Percentiles rank a stretch among this genome's conserved stretches.
Conservation (phyloP, 2,113 vertebrate species). For the Fulmarus glacialis region DNA sequence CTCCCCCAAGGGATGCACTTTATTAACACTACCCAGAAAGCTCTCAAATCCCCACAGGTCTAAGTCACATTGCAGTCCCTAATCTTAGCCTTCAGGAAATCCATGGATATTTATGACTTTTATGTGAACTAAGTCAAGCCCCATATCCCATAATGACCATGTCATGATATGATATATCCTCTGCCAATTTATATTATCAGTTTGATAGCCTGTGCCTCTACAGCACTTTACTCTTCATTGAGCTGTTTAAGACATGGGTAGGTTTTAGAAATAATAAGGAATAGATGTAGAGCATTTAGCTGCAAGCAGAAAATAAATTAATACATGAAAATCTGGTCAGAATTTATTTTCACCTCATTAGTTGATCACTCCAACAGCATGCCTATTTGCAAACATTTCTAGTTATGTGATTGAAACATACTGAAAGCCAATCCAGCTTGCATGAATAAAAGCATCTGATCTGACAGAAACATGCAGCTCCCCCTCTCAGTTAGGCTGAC, state of each 20-base stretch:
- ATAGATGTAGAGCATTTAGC: not conserved
- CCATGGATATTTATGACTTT: not conserved
- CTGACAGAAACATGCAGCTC: not conserved
- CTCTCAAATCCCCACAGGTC: not conserved
- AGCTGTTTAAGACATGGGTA: not conserved
- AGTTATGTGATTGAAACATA: not conserved
- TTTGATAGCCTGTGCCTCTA: not conserved
- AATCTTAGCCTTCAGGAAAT: not conserved
- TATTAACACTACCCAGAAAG: not conserved
- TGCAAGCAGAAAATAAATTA: not conserved
- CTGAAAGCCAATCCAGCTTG: not conserved
- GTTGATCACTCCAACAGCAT: not conserved
- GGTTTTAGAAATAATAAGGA: slow-evolving; percentile 1
- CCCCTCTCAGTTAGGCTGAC: not conserved
- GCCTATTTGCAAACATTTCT: not conserved
- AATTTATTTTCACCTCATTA: not conserved
- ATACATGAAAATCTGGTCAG: not conserved
- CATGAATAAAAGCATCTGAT: not conserved
- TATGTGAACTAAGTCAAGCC: not conserved
- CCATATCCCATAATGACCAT: not conserved
- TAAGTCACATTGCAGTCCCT: not conserved
- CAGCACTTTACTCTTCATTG: not conserved
- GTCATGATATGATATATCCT: not conserved
- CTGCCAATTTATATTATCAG: not conserved
- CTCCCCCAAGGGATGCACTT: not conserved